These are phyloP conservation scores for Coremacera marginata DNA, from an alignment of 2,888 invertebrate genomes.

Conservation along the genomic window DNA sequence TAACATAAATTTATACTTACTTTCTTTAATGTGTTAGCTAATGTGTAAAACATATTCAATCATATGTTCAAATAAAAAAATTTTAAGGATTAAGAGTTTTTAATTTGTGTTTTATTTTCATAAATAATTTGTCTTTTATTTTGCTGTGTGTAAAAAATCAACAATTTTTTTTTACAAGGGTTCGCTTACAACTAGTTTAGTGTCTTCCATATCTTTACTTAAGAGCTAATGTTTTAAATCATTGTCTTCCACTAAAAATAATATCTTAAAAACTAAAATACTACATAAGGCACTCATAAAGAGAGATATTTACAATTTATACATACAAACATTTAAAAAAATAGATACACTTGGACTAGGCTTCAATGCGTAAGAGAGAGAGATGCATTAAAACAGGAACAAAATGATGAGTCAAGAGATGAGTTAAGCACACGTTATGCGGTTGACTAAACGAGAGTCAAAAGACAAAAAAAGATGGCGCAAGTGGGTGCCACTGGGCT, in stretches of 20 bases:
- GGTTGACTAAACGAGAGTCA: conserved; percentile 31
- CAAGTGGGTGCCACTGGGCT: conserved; percentile 43
- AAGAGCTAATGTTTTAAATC: conserved; percentile 59
- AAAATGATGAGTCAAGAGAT: conserved; percentile 26
- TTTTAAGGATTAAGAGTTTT: too few species aligned
- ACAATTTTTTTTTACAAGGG: conserved; percentile 40
- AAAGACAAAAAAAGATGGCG: background rate
- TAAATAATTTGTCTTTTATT: background rate
- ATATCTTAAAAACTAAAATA: conserved; percentile 45
- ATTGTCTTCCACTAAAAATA: conserved; percentile 64
- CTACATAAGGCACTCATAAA: conserved; percentile 60
- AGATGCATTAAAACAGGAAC: conserved; percentile 42
- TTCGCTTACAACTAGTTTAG: conserved; percentile 60
- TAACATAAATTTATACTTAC: background rate
- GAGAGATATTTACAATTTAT: conserved; percentile 56
- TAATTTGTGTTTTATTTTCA: background rate
- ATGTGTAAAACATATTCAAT: too few species aligned
- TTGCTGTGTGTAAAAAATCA: background rate
- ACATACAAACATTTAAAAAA: conserved; percentile 44
- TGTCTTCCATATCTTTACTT: conserved; percentile 65
- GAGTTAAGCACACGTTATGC: conserved; percentile 30
- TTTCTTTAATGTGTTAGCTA: too few species aligned
- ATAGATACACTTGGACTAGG: conserved; percentile 50
- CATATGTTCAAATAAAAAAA: too few species aligned
- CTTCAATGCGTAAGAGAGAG: conserved; percentile 28